These are phyloP conservation scores for Mimachlamys varia DNA, from an alignment of 2,888 invertebrate genomes.

Conservation along the genomic window DNA sequence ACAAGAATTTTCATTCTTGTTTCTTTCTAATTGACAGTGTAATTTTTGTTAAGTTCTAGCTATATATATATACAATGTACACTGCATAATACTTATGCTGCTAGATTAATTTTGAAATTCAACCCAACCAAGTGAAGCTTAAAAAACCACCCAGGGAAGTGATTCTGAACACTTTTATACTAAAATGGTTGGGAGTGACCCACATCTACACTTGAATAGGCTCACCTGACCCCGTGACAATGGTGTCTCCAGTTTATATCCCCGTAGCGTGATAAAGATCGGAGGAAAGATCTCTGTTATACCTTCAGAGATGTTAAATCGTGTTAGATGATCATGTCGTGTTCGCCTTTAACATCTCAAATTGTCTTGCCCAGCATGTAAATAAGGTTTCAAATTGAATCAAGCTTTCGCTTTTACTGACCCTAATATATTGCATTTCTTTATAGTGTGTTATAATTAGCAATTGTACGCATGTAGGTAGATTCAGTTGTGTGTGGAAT, in stretches of 20 bases:
- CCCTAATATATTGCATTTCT: neutral
- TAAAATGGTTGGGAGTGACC: too few relatives aligned
- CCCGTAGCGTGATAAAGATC: neutral
- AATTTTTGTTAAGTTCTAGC: too few relatives aligned
- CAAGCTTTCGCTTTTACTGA: neutral
- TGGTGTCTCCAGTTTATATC: neutral
- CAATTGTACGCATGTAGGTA: neutral
- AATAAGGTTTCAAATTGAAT: slow-evolving; percentile 5
- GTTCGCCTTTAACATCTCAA: neutral
- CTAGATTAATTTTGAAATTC: too few relatives aligned
- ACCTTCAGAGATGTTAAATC: neutral
- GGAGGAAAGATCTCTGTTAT: neutral
- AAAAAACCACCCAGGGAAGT: too few relatives aligned
- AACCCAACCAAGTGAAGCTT: too few relatives aligned
- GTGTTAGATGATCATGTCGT: neutral
- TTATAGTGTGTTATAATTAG: neutral
- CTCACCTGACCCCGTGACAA: neutral
- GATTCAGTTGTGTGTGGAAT: neutral
- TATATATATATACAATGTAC: too few relatives aligned
- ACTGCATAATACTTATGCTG: too few relatives aligned
- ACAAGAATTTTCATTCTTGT: too few relatives aligned
- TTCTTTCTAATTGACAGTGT: too few relatives aligned
- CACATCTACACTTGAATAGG: neutral
- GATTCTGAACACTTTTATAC: too few relatives aligned
- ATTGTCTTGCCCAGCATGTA: neutral